Percentiles rank a stretch among this genome's conserved stretches.
Conservation (phyloP, 2,888 invertebrate genomes). For the Unio pictorum region DNA sequence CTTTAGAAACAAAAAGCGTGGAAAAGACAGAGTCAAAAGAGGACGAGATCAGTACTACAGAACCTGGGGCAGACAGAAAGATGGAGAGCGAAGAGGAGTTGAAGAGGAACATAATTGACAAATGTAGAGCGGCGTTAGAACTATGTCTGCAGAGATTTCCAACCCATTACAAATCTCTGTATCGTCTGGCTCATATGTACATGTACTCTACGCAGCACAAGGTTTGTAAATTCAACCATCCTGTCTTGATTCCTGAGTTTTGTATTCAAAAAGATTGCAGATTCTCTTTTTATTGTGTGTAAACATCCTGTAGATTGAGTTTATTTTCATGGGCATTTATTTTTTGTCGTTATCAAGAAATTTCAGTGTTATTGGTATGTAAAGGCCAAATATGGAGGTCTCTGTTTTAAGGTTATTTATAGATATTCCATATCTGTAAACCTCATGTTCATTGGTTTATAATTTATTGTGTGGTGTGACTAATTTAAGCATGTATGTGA, state of each 20-base stretch:
- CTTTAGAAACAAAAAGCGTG: conserved; percentile 1
- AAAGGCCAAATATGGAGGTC: too few species aligned
- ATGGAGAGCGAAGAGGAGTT: conserved; percentile 8
- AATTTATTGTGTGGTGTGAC: too few species aligned
- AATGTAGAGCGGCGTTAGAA: conserved; percentile 79
- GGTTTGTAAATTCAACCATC: conserved; percentile 27
- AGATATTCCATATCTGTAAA: too few species aligned
- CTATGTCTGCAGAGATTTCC: conserved; percentile 89
- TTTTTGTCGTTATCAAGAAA: too few species aligned
- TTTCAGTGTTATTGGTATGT: too few species aligned
- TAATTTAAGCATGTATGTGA: too few species aligned
- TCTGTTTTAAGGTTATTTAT: too few species aligned
- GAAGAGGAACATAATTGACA: conserved; percentile 74
- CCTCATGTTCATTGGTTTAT: too few species aligned
- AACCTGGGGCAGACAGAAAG: background rate
- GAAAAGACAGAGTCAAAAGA: conserved; percentile 9
- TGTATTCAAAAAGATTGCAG: too few species aligned
- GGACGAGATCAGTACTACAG: background rate
- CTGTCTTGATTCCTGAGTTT: background rate
- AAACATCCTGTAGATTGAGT: too few species aligned
- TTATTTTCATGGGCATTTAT: too few species aligned
- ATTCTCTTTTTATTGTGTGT: background rate
- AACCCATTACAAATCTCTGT: conserved; percentile 93
- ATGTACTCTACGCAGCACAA: conserved; percentile 67
- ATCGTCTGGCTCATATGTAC: conserved; percentile 88